Evolutionary conservation across 2,797 vertebrate genomes (phyloP).

Genomic region (Emys orbicularis): DNA sequence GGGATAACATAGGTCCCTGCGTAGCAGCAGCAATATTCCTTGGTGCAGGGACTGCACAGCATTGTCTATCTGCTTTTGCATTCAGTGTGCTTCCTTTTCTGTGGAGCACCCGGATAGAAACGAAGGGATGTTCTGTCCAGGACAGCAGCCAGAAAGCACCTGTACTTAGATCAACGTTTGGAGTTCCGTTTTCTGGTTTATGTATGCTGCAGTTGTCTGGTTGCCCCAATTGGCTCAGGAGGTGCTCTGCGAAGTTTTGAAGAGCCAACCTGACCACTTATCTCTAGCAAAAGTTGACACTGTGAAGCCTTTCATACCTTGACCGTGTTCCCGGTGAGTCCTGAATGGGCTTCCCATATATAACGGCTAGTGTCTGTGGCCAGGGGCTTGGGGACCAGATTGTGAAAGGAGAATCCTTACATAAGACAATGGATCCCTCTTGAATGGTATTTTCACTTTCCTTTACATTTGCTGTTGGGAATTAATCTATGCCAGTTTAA

Average conservation of each 20-base stretch:
- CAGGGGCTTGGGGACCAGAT: background rate
- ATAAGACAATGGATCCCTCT: background rate
- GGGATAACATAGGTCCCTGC: background rate
- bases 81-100: background rate
- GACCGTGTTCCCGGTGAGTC: background rate
- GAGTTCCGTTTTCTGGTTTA: background rate
- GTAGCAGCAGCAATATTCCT: background rate
- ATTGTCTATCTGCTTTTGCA: background rate
- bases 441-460: background rate
- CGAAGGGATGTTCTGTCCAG: background rate
- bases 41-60: background rate
- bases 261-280: background rate
- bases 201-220: background rate
- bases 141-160: background rate
- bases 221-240: background rate
- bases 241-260: background rate
- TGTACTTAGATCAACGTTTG: background rate
- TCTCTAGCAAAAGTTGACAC: background rate
- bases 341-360: background rate
- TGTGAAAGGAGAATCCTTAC: background rate
- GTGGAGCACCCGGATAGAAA: background rate
- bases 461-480: background rate
- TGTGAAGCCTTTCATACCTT: background rate
- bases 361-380: background rate
- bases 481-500: background rate